Evolutionary conservation across 2,113 vertebrate species (phyloP).

Genomic region (Pimephales promelas): DNA sequence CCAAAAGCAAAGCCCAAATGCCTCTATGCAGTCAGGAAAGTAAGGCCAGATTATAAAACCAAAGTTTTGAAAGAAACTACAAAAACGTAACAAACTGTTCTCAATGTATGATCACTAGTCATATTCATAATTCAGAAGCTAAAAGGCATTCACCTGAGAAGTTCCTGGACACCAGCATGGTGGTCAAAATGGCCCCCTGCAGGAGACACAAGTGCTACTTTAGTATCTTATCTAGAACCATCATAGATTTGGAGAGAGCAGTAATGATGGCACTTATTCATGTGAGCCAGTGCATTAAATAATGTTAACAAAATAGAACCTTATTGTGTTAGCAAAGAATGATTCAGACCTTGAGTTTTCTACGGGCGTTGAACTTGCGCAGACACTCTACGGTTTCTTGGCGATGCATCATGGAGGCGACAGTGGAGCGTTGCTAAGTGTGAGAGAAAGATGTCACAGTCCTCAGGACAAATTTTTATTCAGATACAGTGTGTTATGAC

Average conservation of each 20-base stretch:
- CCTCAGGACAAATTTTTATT: neutral
- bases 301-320: neutral
- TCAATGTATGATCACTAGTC: constrained; percentile 3
- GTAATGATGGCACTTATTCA: neutral
- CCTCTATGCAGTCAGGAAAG: constrained; percentile 1
- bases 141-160: constrained; percentile 87
- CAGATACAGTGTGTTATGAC: neutral
- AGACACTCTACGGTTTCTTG: constrained; percentile 99
- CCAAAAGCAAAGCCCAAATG: constrained; percentile 3
- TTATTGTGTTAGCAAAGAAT: neutral
- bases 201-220: constrained; percentile 51
- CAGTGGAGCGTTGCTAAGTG: constrained; percentile 95
- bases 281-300: neutral
- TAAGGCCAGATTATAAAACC: constrained; percentile 12
- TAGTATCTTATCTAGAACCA: neutral
- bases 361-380: constrained; percentile 97
- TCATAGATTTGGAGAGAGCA: neutral
- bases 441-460: constrained; percentile 19
- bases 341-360: constrained; percentile 91
- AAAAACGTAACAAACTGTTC: neutral
- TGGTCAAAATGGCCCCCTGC: constrained; percentile 97
- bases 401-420: constrained; percentile 99
- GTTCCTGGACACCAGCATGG: constrained; percentile 97
- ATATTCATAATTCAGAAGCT: neutral
- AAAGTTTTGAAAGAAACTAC: constrained; percentile 5